Conservation (phyloP, 2,888 invertebrate species). For the Thumatha senex region DNA sequence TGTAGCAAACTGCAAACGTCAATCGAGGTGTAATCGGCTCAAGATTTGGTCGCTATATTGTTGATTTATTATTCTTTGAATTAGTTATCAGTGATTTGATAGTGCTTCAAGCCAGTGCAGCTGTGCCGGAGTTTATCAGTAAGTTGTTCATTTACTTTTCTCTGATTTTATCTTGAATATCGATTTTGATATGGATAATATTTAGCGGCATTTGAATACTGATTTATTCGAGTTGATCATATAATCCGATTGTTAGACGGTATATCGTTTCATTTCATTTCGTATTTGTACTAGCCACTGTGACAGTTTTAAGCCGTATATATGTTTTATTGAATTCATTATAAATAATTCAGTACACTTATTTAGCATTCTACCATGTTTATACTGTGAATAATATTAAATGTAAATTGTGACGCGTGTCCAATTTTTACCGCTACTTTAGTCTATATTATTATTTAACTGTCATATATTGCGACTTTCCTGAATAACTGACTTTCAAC, state of each 20-base stretch:
- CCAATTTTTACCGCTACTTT: too few species aligned
- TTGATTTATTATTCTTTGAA: slow-evolving; percentile 44
- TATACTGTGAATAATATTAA: too few species aligned
- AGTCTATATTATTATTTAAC: too few species aligned
- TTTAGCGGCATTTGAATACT: slow-evolving; percentile 41
- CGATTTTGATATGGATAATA: slow-evolving; percentile 16
- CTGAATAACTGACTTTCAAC: too few species aligned
- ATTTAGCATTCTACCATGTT: background rate
- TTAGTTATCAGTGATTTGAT: slow-evolving; percentile 49
- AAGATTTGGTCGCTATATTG: slow-evolving; percentile 37
- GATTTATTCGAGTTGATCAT: slow-evolving; percentile 40
- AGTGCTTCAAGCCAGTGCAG: slow-evolving; percentile 39
- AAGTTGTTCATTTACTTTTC: slow-evolving; percentile 42
- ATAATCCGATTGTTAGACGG: slow-evolving; percentile 38
- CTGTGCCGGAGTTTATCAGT: slow-evolving; percentile 46
- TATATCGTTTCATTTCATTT: too few species aligned
- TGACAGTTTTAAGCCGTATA: slow-evolving; percentile 33
- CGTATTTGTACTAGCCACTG: slow-evolving; percentile 21
- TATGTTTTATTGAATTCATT: background rate
- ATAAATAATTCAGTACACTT: background rate
- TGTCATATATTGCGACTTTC: too few species aligned
- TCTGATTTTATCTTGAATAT: slow-evolving; percentile 22
- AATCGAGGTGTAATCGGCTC: slow-evolving; percentile 48
- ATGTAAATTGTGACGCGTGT: too few species aligned
- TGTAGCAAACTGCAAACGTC: slow-evolving; percentile 32